Base-by-base conservation (phyloP, 2,888 invertebrate genomes). In the Eueremaeus valkanovi region DNA sequence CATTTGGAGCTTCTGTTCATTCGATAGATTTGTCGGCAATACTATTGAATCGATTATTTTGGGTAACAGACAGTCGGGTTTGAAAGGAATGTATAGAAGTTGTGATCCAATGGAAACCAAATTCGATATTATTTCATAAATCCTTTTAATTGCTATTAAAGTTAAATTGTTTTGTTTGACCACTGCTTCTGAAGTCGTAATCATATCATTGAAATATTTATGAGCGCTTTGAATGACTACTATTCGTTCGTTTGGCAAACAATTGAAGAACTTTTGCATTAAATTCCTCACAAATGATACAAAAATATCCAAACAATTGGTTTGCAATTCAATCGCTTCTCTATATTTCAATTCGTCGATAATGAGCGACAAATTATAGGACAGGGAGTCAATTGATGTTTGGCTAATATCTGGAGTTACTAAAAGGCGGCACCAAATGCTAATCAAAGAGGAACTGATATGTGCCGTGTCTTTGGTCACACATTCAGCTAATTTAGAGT, bases 401-500 rank as follows among this genome's bases (percentile, higher is more conserved):
- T 63, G 31, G 18, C 11, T 36, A 11, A 36, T 27, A 13, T 63
- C 63, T 31, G 31, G 63, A 63, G 13, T 63, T 33, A 63, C 63
- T 27, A 63, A 63, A 63, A 63, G n/a, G 2, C 36, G 63, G 33
- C 63, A 63, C 63, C 63, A 63, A 63, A 63, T 36, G 21, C 33
- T 36, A 3, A 63, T 63, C 21, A 63, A 63, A 11, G 63, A 9
- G 18, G 63, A 21, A 36, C 36, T 63, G 3, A 63, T 63, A 9
- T 63, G 31, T 29, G 63, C 13, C 21, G 8, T 18, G 16, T 63
- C 33, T 33, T 6, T 63, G 5, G 31, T 63, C 31, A 63, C 2
- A 33, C 27, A 29, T 29, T 13, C 33, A 45, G 3, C 45, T 63
- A 63, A 24, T 63, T 36, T 31, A 21, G 31, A 36, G 21, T 63